Base-by-base conservation (phyloP, 2,113 vertebrate species). In the Campylorhamphus procurvoides region DNA sequence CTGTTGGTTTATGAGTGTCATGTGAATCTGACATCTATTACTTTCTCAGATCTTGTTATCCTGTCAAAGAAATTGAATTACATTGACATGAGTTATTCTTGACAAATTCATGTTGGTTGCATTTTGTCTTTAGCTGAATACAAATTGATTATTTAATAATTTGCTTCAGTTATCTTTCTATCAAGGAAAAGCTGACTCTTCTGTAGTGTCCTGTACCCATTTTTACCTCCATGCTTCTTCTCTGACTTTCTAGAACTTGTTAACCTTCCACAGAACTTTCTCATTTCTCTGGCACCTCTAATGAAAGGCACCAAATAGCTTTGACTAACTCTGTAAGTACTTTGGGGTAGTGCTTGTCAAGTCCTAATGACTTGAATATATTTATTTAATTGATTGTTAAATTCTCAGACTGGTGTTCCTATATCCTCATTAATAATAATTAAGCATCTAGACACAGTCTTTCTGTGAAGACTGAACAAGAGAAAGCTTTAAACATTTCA, bases 91-190 rank as follows among this genome's bases (percentile, higher is more conserved):
- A 96, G 63, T 90, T 96, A 95, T 92, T 93, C 79, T 69, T 85
- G 69, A 90, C 76, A 95, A 94, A 95, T 90, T 90, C 53, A 39
- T 50, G n/a, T 91, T 73, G 79, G 46, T 85, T 85, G 67, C 17
- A 25, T 90, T 94, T 94, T 90, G 23, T 92, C 63, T 94, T 94
- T 66, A 52, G 25, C 13, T 92, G 96, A 90, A 93, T 94, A 93
- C 58, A 85, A 93, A 95, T 92, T 76, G 74, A 94, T 93, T 83
- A 40, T 76, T 92, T 93, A 90, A 96, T 93, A 85, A 94, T 96
- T 96, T 94, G 63, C 42, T 93, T 83, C 72, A 33, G 79, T 90
- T 93, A 66, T 55, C 79, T 88, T 94, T 80, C 78, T 53, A 27
- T 49, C 75, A 73, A 73, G 85, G 49, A 69, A 84, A 95, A 80